Conservation (phyloP, 2,888 invertebrate species). For the Cylloceria caligata region DNA sequence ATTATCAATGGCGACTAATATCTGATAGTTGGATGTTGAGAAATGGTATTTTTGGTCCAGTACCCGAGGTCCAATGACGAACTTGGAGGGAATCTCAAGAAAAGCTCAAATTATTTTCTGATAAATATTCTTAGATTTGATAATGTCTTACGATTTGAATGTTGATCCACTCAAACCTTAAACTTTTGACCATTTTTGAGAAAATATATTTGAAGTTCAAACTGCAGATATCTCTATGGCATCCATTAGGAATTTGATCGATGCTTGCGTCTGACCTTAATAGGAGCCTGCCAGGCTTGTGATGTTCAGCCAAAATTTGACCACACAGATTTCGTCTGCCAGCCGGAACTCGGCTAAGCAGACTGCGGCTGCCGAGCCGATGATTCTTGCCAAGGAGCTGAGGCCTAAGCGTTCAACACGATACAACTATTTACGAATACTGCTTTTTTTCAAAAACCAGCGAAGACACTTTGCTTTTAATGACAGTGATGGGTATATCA, state of each 20-base stretch:
- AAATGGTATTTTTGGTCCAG: neutral
- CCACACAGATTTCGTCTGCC: too few relatives aligned
- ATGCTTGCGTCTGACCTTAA: conserved; percentile 1
- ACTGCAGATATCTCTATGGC: neutral
- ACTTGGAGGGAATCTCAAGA: neutral
- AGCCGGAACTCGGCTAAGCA: too few relatives aligned
- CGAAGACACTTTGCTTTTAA: conserved; percentile 58
- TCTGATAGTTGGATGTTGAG: neutral
- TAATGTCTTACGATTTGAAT: neutral
- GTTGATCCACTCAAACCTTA: neutral
- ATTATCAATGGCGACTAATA: too few relatives aligned
- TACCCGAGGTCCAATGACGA: neutral
- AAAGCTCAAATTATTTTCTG: neutral
- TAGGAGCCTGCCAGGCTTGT: too few relatives aligned
- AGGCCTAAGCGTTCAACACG: too few relatives aligned
- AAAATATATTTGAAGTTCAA: neutral
- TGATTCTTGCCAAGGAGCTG: too few relatives aligned
- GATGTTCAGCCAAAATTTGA: too few relatives aligned
- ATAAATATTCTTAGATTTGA: neutral
- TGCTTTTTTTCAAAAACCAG: conserved; percentile 22
- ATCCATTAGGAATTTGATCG: neutral
- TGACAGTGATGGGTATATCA: conserved; percentile 57
- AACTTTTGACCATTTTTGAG: neutral
- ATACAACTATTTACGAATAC: too few relatives aligned
- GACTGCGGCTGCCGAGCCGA: too few relatives aligned